Evolutionary conservation across 2,113 vertebrate species (phyloP).

Genomic region (Lonchura striata): DNA sequence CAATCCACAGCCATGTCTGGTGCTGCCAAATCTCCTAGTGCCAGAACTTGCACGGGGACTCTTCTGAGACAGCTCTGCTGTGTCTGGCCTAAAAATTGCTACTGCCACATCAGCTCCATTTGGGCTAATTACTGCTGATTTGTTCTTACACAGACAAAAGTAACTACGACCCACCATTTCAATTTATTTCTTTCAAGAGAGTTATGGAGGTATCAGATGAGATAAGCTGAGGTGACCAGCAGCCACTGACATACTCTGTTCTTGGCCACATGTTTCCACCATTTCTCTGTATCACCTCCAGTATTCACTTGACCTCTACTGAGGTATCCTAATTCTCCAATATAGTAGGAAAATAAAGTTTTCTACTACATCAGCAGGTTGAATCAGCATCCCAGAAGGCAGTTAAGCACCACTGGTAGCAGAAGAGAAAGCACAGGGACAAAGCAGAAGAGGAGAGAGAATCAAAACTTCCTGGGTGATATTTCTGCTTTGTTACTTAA

Average conservation of each 20-base stretch:
- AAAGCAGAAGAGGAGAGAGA: background rate
- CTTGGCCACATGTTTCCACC: background rate
- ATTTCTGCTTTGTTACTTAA: background rate
- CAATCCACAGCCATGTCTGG: background rate
- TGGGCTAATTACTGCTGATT: background rate
- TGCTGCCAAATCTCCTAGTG: background rate
- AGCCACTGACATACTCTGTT: background rate
- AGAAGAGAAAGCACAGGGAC: background rate
- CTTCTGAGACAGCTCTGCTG: background rate
- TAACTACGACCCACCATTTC: background rate
- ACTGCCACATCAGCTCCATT: background rate
- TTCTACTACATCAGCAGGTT: background rate
- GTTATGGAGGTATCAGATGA: background rate
- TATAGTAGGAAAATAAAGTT: background rate
- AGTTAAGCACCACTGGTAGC: background rate
- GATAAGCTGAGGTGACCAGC: background rate
- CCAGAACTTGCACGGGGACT: background rate
- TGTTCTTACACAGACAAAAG: background rate
- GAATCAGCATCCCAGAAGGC: background rate
- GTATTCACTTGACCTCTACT: background rate
- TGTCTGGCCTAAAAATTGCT: background rate
- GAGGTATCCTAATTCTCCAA: background rate
- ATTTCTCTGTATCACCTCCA: background rate
- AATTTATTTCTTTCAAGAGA: background rate
- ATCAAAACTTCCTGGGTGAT: background rate